A percentile compares a stretch with the other conserved stretches of the same genome.
Conservation (phyloP, 2,888 invertebrate genomes). For the Pseudeuparius sepicola region DNA sequence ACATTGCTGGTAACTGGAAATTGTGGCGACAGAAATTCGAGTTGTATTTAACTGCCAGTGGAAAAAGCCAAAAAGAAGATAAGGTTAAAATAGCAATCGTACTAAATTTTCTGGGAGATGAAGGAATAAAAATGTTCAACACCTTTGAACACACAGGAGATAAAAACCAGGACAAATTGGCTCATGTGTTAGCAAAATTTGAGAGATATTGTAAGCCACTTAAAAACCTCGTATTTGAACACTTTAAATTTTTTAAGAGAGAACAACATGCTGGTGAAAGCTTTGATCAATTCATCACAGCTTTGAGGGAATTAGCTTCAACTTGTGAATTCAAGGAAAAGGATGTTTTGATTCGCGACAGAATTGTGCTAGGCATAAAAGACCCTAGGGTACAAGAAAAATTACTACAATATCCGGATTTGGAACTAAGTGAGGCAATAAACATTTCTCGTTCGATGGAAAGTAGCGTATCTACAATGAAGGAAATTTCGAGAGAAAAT, state of each 20-base stretch:
- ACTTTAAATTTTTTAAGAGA: conserved; percentile 22
- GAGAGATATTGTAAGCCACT: conserved; percentile 18
- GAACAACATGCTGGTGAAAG: conserved; percentile 16
- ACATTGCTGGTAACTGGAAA: conserved; percentile 19
- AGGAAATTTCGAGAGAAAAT: conserved; percentile 12
- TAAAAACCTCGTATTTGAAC: conserved; percentile 22
- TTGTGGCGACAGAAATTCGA: conserved; percentile 23
- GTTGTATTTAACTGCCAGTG: conserved; percentile 23
- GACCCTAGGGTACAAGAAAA: conserved; percentile 16
- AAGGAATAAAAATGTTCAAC: conserved; percentile 20
- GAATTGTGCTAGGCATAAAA: conserved; percentile 15
- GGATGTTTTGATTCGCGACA: conserved; percentile 15
- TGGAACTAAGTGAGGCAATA: conserved; percentile 14
- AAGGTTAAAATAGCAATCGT: too few species aligned
- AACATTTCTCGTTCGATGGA: conserved; percentile 17
- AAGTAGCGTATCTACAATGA: too few species aligned
- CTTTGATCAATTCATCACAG: conserved; percentile 20
- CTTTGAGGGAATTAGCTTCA: conserved; percentile 15
- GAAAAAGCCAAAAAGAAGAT: conserved; percentile 17
- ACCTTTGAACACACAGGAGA: conserved; percentile 18
- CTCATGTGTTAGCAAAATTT: conserved; percentile 15
- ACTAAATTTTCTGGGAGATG: conserved; percentile 18
- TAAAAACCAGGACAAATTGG: conserved; percentile 15
- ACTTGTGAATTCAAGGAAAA: conserved; percentile 19
- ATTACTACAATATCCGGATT: conserved; percentile 13